phyloP scores from a whole-genome alignment of 2,888 invertebrate genomes.

The Lycophotia porphyrea region DNA sequence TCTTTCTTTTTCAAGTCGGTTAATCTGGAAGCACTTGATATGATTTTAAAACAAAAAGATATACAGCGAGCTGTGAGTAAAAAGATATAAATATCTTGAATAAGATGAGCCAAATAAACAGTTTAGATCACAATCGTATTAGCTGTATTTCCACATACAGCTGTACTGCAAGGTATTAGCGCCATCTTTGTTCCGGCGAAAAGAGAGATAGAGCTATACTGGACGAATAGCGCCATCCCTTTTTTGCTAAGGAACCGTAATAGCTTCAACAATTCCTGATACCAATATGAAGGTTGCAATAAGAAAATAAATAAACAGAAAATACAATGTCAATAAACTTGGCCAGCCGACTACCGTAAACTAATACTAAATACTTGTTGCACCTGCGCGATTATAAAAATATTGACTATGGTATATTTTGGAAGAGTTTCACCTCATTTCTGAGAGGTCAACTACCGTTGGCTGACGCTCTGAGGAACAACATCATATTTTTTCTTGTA shows the following conservation, averaged over 20 bases:
- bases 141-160: no score
- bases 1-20: background rate
- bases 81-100: no score
- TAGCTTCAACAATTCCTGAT: background rate
- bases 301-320: background rate
- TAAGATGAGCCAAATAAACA: no score
- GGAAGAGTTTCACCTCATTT: constrained; percentile 53
- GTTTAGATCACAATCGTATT: no score
- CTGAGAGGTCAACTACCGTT: constrained; percentile 38
- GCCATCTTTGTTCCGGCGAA: background rate
- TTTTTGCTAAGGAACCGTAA: background rate
- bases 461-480: constrained; percentile 2
- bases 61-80: background rate
- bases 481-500: background rate
- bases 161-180: no score
- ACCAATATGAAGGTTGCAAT: background rate
- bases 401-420: constrained; percentile 77
- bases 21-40: background rate
- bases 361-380: constrained; percentile 82
- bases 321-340: constrained; percentile 36
- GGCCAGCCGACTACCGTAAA: constrained; percentile 63
- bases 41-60: background rate
- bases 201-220: background rate
- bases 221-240: background rate
- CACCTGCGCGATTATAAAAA: constrained; percentile 85